Evolutionary conservation across 2,888 invertebrate genomes (phyloP).

Genomic region (Spialia ferax): DNA sequence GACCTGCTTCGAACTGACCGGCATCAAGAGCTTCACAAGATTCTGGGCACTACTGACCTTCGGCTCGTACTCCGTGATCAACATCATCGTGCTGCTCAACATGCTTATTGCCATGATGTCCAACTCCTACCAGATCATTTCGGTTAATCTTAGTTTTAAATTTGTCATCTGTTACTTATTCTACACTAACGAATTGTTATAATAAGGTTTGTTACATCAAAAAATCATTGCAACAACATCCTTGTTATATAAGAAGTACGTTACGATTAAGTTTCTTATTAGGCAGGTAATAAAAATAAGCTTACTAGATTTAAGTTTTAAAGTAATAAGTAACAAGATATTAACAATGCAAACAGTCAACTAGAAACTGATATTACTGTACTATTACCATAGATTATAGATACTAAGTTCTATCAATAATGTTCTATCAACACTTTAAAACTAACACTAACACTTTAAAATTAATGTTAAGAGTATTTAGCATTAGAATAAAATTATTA

Average conservation of each 20-base stretch:
- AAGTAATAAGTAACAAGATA: not conserved
- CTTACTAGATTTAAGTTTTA: conserved; percentile 4
- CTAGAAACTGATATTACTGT: not conserved
- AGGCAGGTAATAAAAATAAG: not conserved
- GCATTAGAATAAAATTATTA: too few species aligned
- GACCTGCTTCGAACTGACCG: conserved; percentile 96
- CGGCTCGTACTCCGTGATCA: conserved; percentile 98
- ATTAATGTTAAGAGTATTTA: not conserved
- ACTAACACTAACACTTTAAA: too few species aligned
- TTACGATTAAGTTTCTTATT: not conserved
- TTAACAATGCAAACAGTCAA: conserved; percentile 33
- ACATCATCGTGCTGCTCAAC: conserved; percentile 98
- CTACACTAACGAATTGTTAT: not conserved
- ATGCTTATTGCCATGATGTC: conserved; percentile 99
- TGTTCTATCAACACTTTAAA: too few species aligned
- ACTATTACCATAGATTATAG: not conserved
- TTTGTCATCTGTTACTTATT: not conserved
- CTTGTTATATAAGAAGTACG: not conserved
- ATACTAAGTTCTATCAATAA: too few species aligned
- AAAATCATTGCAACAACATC: not conserved
- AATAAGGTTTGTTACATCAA: not conserved
- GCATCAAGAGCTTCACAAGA: conserved; percentile 97
- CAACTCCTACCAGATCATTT: conserved; percentile 99
- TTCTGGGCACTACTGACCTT: conserved; percentile 99
- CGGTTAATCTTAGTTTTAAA: conserved; percentile 87